phyloP scores from a whole-genome alignment of 2,888 invertebrate species.

The Iphiclides podalirius region DNA sequence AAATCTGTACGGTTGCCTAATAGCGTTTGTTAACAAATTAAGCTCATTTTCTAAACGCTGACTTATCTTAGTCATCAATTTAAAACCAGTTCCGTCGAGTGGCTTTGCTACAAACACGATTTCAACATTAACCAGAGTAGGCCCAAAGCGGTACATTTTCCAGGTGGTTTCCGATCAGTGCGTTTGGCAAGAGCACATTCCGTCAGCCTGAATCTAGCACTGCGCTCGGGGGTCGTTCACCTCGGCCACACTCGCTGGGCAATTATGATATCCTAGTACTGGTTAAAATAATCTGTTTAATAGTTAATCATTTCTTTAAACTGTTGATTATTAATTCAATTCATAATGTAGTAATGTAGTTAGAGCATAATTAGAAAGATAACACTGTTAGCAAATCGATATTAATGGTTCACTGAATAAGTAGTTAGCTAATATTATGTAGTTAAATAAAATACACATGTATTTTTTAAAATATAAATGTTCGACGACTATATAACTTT shows the following conservation, averaged over 20 bases:
- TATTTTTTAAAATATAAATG: too few relatives aligned
- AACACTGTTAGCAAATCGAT: too few relatives aligned
- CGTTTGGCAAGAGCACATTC: constrained; percentile 71
- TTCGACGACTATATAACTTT: not conserved
- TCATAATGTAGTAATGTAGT: not conserved
- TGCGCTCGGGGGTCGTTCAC: constrained; percentile 54
- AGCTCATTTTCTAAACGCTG: too few relatives aligned
- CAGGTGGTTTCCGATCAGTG: constrained; percentile 66
- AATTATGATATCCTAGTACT: constrained; percentile 14
- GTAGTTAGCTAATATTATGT: too few relatives aligned
- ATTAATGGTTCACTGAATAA: too few relatives aligned
- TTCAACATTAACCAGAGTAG: constrained; percentile 20
- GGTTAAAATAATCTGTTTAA: not conserved
- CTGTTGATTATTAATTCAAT: not conserved
- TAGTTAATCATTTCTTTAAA: not conserved
- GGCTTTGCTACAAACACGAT: constrained; percentile 3
- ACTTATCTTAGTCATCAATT: constrained; percentile 7
- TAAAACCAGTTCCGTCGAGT: constrained; percentile 1
- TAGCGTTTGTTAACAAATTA: too few relatives aligned
- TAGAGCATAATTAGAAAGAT: too few relatives aligned
- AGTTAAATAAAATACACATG: too few relatives aligned
- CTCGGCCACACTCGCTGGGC: constrained; percentile 30
- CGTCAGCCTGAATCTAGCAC: constrained; percentile 61
- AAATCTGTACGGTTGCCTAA: too few relatives aligned
- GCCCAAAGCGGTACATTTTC: constrained; percentile 51